Evolutionary conservation across 2,113 vertebrate species (phyloP).

Genomic region (Corvus hawaiiensis): DNA sequence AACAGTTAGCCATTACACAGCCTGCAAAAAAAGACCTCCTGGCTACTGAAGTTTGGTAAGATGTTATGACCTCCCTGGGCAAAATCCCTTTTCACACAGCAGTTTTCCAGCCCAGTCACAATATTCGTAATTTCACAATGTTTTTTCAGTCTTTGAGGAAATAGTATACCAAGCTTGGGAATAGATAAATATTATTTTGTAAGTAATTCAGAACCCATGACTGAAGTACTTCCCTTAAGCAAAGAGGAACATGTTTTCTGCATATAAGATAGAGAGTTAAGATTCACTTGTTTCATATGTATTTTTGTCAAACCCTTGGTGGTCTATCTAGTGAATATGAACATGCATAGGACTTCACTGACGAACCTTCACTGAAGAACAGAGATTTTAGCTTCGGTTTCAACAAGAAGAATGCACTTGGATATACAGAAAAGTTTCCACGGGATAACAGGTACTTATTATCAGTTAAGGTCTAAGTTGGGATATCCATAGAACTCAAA

Average conservation of each 20-base stretch:
- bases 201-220: not conserved
- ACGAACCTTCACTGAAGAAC: not conserved
- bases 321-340: not conserved
- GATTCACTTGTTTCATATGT: not conserved
- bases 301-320: not conserved
- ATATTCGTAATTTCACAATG: not conserved
- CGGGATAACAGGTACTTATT: not conserved
- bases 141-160: not conserved
- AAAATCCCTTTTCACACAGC: not conserved
- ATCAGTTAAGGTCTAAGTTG: not conserved
- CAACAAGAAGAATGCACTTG: not conserved
- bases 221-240: not conserved
- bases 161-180: not conserved
- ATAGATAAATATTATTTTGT: not conserved
- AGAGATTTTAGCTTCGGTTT: not conserved
- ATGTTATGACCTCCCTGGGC: not conserved
- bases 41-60: not conserved
- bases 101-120: not conserved
- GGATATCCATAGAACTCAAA: not conserved
- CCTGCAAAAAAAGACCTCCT: not conserved
- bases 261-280: not conserved
- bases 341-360: not conserved
- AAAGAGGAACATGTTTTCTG: not conserved
- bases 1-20: not conserved
- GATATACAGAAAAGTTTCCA: not conserved